Base-by-base conservation (phyloP, 2,888 invertebrate species). In the Iselma pallidipennis region DNA sequence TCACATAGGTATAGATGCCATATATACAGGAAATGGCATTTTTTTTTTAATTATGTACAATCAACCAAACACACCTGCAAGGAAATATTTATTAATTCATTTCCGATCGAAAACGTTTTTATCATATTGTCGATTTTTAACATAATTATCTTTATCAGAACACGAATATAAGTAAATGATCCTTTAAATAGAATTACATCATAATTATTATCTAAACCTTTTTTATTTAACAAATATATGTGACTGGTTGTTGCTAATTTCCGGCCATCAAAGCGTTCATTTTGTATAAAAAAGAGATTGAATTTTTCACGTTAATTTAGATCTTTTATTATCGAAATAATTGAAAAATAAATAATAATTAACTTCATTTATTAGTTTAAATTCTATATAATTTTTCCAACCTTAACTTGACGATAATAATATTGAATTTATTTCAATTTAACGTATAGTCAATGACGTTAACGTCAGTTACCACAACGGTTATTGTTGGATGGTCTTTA, bases 71-170 rank as follows among this genome's bases (percentile, higher is more conserved):
- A 65, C 68, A 68, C 68, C 68, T 68, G 68, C 65, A 53, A 63
- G 66, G 68, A 66, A 66, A 68, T 66, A 66, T 66, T 68, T 68
- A 68, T 64, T 54, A 66, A 68, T 63, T 63, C 61, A 65, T 56
- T 61, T 65, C 65, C 65, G 65, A 65, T 62, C 49, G 19, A 31
- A 37, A 33, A 33, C 33, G 33, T 14, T 33, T 33, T 14, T n/a
- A 31, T n/a, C 31, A 31, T 23, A 54, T 42, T 33, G 37, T 33
- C 21, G 10, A 10, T 52, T 52, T 29, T 21, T 9, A 31, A 28
- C 25, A 29, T 52, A 52, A 23, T 28, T n/a, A n/a, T n/a, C n/a
- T n/a, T n/a, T n/a, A n/a, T n/a, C n/a, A n/a, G n/a, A n/a, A n/a
- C n/a, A n/a, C n/a, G n/a, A n/a, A n/a, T n/a, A n/a, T n/a, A n/a